Conservation (phyloP, 2,797 vertebrate species). For the Sebastes iracundus region DNA sequence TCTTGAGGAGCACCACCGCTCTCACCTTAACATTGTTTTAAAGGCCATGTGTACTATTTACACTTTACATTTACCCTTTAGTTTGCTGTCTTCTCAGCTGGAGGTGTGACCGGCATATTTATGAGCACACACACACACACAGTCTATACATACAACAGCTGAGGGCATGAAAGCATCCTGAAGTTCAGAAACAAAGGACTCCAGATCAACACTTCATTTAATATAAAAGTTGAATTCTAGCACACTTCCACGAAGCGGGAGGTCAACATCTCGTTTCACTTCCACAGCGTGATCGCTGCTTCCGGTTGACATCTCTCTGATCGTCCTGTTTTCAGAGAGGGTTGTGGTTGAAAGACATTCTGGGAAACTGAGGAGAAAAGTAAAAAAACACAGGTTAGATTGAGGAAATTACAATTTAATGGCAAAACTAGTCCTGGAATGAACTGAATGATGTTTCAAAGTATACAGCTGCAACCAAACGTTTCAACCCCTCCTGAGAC, state of each 20-base stretch:
- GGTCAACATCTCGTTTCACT: neutral
- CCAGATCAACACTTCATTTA: neutral
- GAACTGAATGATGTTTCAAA: no score
- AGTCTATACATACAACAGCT: neutral
- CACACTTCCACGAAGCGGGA: neutral
- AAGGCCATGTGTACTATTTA: conserved; percentile 81
- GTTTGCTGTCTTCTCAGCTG: conserved; percentile 58
- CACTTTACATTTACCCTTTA: conserved; percentile 80
- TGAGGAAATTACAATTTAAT: neutral
- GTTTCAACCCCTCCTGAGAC: no score
- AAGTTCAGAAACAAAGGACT: neutral
- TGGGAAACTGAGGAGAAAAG: neutral
- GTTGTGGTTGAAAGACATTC: neutral
- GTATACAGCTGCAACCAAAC: no score
- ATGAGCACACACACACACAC: conserved; percentile 35
- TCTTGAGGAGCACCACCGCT: conserved; percentile 62
- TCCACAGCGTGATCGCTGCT: neutral
- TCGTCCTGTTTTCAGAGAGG: neutral
- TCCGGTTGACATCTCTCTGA: neutral
- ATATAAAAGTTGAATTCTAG: neutral
- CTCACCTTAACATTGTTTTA: conserved; percentile 80
- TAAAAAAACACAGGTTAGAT: neutral
- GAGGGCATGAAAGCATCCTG: neutral
- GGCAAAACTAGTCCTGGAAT: no score
- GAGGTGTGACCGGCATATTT: conserved; percentile 68